Base-by-base conservation (phyloP, 2,888 invertebrate species). In the Lepas anatifera region DNA sequence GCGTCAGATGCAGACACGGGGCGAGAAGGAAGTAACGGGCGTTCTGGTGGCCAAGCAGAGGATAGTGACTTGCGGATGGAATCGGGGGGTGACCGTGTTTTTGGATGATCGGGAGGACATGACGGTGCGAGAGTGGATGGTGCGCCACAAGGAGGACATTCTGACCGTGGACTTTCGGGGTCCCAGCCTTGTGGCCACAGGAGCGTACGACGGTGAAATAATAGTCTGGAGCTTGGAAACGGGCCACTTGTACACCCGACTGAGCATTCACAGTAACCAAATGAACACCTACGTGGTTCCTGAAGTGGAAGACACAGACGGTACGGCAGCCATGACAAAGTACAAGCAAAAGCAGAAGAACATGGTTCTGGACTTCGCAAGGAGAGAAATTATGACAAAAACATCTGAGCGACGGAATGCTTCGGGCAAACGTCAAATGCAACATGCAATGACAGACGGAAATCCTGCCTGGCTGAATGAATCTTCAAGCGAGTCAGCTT, bases 141-240 rank as follows among this genome's bases (percentile, higher is more conserved):
- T 82, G 64, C 84, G 86, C 29, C 92, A 92, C 79, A 81, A 83
- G 0, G 90, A 90, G 75, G 89, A 91, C 78, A 87, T 93, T 73
- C 86, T 88, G 41, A 86, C 87, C 1, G 87, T 87, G 52, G 85
- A 84, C 1, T 83, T 86, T 73, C 74, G 83, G 29, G 75, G 76
- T 0, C 88, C 89, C 0, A 84, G 87, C 76, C 83, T 88, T 27
- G 79, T 93, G 39, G 90, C 87, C 52, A 92, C 92, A 2, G 84
- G 85, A 73, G 87, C 88, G 18, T 89, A 89, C 78, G 87, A 87
- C 75, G 92, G 92, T 0, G 89, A 90, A 79, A 82, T 93, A 67
- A 82, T 92, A 35, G 83, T 93, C 74, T 92, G 92, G 92, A 86
- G 87, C 74, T 81, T 91, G 70, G 90, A 91, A 80, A 91, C 90